Base-by-base conservation (phyloP, 2,888 invertebrate genomes). In the Lomographa bimaculata region DNA sequence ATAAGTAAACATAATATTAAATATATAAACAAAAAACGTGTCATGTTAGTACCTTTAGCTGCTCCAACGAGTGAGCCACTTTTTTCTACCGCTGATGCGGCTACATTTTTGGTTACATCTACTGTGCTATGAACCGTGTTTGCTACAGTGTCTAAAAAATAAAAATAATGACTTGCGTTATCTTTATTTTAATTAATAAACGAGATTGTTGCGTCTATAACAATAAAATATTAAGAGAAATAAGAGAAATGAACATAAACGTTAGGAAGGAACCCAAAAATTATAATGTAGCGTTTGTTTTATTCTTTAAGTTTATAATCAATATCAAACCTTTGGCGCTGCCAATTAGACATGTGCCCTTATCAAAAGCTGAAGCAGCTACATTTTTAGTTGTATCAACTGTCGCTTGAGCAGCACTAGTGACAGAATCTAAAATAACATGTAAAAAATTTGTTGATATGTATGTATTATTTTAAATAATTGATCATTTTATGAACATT, bases 91-190 rank as follows among this genome's bases (percentile, higher is more conserved):
- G 71, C 75, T 3, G 71, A 60, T 3, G 73, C 57, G 2, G 74
- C 66, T 7, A 68, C 65, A 49, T 64, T 74, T 55, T 78, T 82
- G n/a, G 79, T 76, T 2, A 62, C 64, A 29, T 80, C 79, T 62
- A 79, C 67, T 7, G 79, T 74, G 28, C 60, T 59, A 34, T 61
- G 42, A 10, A 73, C 55, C 18, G 78, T 71, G 37, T 60, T 74
- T 26, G 68, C 45, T 16, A 77, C 62, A 3, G 66, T 58, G 50
- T 73, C 71, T 71, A 68, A 38, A 11, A 23, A 11, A 6, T 8
- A 6, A 21, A 5, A 19, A 18, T 17, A 17, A 7, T 12, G 4
- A 9, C 12, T 12, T 20, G n/a, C n/a, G n/a, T n/a, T n/a, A n/a
- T n/a, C n/a, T n/a, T n/a, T n/a, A n/a, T n/a, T n/a, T n/a, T n/a